phyloP scores from a whole-genome alignment of 2,888 invertebrate genomes.

The Caenorhabditis imperialis region DNA sequence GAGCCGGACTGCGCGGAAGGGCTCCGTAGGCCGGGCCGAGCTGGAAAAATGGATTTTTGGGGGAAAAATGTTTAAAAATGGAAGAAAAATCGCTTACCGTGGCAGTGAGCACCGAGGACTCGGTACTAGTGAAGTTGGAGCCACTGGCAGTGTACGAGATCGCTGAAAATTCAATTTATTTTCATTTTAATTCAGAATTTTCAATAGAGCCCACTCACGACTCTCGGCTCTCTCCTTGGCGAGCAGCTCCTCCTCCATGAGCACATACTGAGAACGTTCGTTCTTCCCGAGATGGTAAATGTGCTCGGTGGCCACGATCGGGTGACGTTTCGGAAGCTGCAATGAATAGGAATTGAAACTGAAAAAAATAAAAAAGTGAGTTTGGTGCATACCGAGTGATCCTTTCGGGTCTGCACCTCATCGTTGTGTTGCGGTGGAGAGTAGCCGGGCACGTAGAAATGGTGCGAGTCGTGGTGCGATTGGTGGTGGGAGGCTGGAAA shows the following conservation, averaged over 20 bases:
- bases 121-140: neutral
- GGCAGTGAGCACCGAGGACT: conserved; percentile 16
- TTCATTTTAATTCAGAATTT: neutral
- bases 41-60: conserved; percentile 11
- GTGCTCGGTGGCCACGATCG: conserved; percentile 28
- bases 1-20: neutral
- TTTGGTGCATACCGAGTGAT: conserved; percentile 3
- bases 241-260: conserved; percentile 11
- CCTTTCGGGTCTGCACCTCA: conserved; percentile 25
- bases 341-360: no score
- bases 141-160: conserved; percentile 21
- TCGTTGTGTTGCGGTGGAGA: conserved; percentile 38
- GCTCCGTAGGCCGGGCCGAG: conserved; percentile 25
- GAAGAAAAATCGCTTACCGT: neutral
- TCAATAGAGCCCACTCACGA: neutral
- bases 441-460: conserved; percentile 43
- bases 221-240: conserved; percentile 7
- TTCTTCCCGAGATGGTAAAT: conserved; percentile 12
- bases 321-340: conserved; percentile 20
- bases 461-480: neutral
- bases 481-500: neutral
- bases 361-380: neutral
- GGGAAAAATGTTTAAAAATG: no score
- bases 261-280: conserved; percentile 19
- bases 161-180: neutral